Base-by-base conservation (phyloP, 2,797 vertebrate genomes). In the Margarornis squamiger region DNA sequence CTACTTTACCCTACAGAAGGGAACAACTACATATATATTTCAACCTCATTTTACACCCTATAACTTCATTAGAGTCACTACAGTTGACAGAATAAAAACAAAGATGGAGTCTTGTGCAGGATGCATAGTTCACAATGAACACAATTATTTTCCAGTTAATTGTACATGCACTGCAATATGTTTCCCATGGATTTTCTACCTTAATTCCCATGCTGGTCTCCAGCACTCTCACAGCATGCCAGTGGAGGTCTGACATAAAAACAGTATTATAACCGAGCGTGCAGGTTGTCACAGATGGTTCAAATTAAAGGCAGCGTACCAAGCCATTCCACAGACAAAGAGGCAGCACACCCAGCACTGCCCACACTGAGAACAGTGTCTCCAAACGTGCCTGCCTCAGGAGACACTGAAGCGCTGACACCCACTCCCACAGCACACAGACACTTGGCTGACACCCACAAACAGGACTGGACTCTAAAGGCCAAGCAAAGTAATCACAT, bases 261-360 rank as follows among this genome's bases (percentile, higher is more conserved):
- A 2, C 73, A 38, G 61, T 7, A n/a, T 27, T 88, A 18, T 38
- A 95, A 66, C 21, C 63, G 66, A 63, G 59, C 9, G 0, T 26
- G 27, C 77, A 96, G 63, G 67, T 91, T 87, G 62, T 84, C 71
- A 77, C 94, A 95, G 81, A 83, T 91, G 95, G 92, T 88, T 96
- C 79, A 83, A 59, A 93, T 95, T 95, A 96, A 92, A 80, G 73
- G n/a, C 87, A 90, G 62, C 65, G 66, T 85, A 95, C 81, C 62
- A 67, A 87, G 74, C 52, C 61, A n/a, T 67, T 90, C 34, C 71
- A 29, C 52, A 79, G 63, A 87, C 93, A 92, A 63, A 92, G 80
- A 77, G 63, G 77, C 65, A 93, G 88, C 67, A 92, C 34, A 76
- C 52, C 76, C 79, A 91, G 80, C 7, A 2, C 26, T 76, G 65